Evolutionary conservation across 2,888 invertebrate genomes (phyloP).

Genomic region (Thysanoteuthis rhombus): DNA sequence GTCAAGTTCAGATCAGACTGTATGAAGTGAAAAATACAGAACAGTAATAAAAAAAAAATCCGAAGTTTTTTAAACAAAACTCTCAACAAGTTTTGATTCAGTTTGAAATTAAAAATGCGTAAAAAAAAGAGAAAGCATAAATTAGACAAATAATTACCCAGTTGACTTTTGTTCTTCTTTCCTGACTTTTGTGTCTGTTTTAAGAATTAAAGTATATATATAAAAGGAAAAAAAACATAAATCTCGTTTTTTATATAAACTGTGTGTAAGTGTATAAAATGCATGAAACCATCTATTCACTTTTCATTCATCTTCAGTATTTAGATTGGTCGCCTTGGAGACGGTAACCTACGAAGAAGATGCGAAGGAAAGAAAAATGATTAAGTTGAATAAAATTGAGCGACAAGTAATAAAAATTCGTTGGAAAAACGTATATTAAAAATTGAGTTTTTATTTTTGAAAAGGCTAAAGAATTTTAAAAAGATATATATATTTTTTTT

Average conservation of each 20-base stretch:
- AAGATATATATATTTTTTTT: background rate
- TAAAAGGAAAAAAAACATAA: background rate
- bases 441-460: background rate
- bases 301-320: background rate
- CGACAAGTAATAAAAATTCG: background rate
- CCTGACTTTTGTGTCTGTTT: background rate
- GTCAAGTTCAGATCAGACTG: too few species aligned
- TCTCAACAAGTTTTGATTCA: too few species aligned
- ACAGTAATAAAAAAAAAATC: too few species aligned
- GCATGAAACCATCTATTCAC: background rate
- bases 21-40: too few species aligned
- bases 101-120: too few species aligned
- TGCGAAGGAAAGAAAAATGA: background rate
- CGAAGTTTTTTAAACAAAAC: too few species aligned
- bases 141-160: background rate
- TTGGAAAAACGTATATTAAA: background rate
- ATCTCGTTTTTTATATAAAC: background rate
- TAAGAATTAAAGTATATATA: background rate
- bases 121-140: too few species aligned
- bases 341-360: background rate
- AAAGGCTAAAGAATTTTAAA: background rate
- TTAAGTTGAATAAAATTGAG: background rate
- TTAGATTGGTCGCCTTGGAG: slow-evolving; percentile 12
- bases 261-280: background rate
- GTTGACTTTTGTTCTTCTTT: background rate